Conservation (phyloP, 1,140 invertebrate genomes). For the Lethocerus indicus region DNA sequence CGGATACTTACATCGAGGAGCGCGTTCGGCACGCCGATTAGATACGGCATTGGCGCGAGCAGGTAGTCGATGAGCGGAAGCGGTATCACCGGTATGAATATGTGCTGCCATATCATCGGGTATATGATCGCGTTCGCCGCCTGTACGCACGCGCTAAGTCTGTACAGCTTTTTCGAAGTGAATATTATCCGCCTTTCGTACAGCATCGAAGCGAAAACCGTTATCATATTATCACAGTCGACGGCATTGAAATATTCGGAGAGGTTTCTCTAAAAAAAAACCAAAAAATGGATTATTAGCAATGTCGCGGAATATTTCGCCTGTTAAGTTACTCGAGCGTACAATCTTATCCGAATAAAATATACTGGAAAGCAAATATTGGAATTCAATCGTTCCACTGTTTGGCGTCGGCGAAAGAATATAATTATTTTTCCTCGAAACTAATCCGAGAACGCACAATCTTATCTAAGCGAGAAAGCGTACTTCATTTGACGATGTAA, state of each 20-base stretch:
- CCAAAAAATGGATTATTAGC: conserved; percentile 13
- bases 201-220: conserved; percentile 84
- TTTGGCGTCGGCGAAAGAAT: too few species aligned
- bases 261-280: conserved; percentile 66
- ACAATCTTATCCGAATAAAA: too few species aligned
- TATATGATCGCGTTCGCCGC: conserved; percentile 85
- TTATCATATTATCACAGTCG: conserved; percentile 81
- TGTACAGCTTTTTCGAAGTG: conserved; percentile 66
- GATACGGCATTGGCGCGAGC: conserved; percentile 83
- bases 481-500: too few species aligned
- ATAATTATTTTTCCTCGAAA: too few species aligned
- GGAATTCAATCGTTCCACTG: too few species aligned
- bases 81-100: conserved; percentile 84
- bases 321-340: too few species aligned
- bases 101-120: conserved; percentile 96
- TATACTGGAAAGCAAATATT: conserved; percentile 16
- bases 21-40: conserved; percentile 76
- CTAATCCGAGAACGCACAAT: too few species aligned
- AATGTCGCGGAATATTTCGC: too few species aligned
- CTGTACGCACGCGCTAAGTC: conserved; percentile 83
- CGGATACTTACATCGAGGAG: conserved; percentile 51
- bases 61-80: conserved; percentile 77
- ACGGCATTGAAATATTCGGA: conserved; percentile 93
- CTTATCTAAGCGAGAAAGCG: too few species aligned
- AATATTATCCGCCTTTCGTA: conserved; percentile 84